A percentile compares a stretch with the other conserved stretches of the same genome.
These are phyloP conservation scores for Ficedula albicollis DNA, from an alignment of 2,797 vertebrate species.

Conservation along the genomic window DNA sequence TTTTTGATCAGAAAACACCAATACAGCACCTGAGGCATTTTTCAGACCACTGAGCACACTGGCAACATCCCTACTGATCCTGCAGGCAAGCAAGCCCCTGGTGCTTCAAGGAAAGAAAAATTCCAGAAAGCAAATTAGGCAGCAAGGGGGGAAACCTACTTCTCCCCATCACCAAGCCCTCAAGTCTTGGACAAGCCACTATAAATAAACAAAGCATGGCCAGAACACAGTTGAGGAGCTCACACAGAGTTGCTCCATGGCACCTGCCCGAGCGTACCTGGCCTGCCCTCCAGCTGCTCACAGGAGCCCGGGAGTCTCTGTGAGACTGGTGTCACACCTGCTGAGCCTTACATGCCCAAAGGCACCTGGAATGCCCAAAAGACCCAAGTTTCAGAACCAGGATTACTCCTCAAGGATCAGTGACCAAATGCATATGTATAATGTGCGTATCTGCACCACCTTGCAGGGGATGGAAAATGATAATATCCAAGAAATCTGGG, in stretches of 20 bases:
- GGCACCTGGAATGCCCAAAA: neutral
- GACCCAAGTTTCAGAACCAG: neutral
- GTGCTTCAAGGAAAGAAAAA: neutral
- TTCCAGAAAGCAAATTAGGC: neutral
- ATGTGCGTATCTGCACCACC: neutral
- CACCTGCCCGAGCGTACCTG: neutral
- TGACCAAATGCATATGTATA: neutral
- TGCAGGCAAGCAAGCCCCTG: neutral
- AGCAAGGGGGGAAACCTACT: neutral
- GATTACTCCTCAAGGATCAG: neutral
- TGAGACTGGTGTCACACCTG: neutral
- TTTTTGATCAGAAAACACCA: neutral
- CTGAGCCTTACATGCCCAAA: neutral
- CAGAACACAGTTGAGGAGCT: neutral
- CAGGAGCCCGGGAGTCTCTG: neutral
- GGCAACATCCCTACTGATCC: neutral
- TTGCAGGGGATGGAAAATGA: neutral
- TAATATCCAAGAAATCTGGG: neutral
- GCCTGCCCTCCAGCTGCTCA: neutral
- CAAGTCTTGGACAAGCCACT: neutral
- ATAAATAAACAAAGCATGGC: neutral
- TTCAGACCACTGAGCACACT: neutral
- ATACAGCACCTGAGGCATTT: neutral
- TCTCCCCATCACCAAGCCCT: neutral
- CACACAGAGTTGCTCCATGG: neutral